A percentile compares a stretch with the other conserved stretches of the same genome.
Evolutionary conservation across 2,113 vertebrate genomes (phyloP).

Genomic region (Ammodytes marinus): DNA sequence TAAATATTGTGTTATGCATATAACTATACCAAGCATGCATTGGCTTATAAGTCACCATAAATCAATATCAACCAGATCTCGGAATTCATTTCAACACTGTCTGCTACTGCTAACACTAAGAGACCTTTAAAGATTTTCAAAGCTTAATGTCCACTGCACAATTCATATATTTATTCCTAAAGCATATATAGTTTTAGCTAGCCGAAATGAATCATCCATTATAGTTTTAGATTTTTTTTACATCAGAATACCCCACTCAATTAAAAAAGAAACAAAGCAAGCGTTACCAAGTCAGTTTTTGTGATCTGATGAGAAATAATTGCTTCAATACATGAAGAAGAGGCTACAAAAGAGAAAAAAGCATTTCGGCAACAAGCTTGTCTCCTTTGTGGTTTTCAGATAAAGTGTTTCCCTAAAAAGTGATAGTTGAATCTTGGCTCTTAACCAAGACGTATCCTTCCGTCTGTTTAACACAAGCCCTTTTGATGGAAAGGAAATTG

Average conservation of each 20-base stretch:
- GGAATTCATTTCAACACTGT: neutral
- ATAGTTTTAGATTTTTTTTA: neutral
- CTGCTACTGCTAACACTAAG: neutral
- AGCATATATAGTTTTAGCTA: neutral
- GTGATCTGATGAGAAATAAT: conserved; percentile 8
- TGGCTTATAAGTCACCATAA: neutral
- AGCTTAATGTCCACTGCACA: neutral
- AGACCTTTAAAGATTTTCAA: neutral
- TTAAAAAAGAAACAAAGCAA: neutral
- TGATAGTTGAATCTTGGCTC: conserved; percentile 51
- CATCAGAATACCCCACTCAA: neutral
- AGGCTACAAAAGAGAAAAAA: conserved; percentile 9
- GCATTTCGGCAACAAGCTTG: neutral
- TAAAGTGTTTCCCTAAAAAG: conserved; percentile 34
- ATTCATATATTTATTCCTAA: neutral
- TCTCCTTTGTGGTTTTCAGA: conserved; percentile 35
- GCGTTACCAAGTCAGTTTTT: neutral
- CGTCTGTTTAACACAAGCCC: conserved; percentile 27
- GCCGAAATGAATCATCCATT: neutral
- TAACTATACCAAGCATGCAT: neutral
- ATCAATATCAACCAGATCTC: neutral
- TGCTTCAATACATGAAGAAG: conserved; percentile 9
- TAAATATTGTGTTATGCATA: neutral
- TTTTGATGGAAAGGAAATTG: conserved; percentile 4
- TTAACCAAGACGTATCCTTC: conserved; percentile 19